Percentiles rank a stretch among this genome's conserved stretches.
Conservation (phyloP, 2,888 invertebrate genomes). For the Dolichomitus sp. region DNA sequence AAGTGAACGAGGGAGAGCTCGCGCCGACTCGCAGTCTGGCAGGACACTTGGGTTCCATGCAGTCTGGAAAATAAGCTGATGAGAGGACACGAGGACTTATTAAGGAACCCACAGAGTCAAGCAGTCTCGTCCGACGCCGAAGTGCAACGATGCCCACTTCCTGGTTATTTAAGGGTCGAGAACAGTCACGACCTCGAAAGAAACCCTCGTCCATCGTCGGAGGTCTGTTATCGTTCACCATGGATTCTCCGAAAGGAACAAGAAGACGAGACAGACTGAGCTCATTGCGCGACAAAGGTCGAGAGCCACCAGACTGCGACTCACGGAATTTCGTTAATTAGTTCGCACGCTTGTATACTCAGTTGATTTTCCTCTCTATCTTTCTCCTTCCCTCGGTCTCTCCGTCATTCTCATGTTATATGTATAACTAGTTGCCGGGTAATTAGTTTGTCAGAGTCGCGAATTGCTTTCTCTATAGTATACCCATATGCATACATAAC, state of each 20-base stretch:
- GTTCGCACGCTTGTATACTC: slow-evolving; percentile 63
- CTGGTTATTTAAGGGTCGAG: slow-evolving; percentile 49
- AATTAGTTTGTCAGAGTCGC: slow-evolving; percentile 71
- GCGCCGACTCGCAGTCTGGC: slow-evolving; percentile 68
- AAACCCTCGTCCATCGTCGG: slow-evolving; percentile 61
- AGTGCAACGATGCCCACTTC: slow-evolving; percentile 61
- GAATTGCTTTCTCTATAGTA: slow-evolving; percentile 65
- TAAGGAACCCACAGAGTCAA: slow-evolving; percentile 50
- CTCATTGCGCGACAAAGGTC: slow-evolving; percentile 3
- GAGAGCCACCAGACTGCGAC: slow-evolving; percentile 7
- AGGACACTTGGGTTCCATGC: slow-evolving; percentile 57
- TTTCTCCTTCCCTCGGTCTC: neutral
- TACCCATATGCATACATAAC: neutral
- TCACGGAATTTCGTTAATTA: slow-evolving; percentile 69
- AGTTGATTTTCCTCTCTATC: slow-evolving; percentile 45
- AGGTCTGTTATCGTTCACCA: slow-evolving; percentile 15
- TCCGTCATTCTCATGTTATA: neutral
- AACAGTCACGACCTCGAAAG: neutral
- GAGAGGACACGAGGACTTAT: slow-evolving; percentile 55
- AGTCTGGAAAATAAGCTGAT: slow-evolving; percentile 47
- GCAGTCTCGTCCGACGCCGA: slow-evolving; percentile 7
- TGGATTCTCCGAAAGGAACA: slow-evolving; percentile 45
- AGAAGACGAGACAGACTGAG: slow-evolving; percentile 57
- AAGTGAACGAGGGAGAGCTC: slow-evolving; percentile 15
- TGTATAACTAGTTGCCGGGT: slow-evolving; percentile 65